phyloP scores from a whole-genome alignment of 2,888 invertebrate genomes.

The Ornithoptera alexandrae region DNA sequence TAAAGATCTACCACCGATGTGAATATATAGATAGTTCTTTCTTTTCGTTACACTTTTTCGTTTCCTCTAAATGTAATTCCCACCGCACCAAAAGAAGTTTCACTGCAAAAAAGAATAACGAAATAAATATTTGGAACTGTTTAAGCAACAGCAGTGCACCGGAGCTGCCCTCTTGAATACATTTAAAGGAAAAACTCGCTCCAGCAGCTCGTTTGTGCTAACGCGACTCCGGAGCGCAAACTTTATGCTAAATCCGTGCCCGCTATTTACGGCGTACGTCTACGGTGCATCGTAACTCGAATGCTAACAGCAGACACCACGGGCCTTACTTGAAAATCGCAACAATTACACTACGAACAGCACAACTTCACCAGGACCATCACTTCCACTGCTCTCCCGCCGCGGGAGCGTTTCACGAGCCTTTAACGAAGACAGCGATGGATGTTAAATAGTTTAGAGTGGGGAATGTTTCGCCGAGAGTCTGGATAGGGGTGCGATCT shows the following conservation, averaged over 20 bases:
- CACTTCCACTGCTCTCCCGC: slow-evolving; percentile 9
- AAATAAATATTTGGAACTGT: no score
- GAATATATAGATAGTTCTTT: no score
- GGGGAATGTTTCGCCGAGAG: not conserved
- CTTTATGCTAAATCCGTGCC: slow-evolving; percentile 61
- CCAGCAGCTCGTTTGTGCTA: slow-evolving; percentile 42
- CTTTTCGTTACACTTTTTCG: no score
- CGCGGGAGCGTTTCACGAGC: no score
- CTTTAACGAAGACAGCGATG: slow-evolving; percentile 18
- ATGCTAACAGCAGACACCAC: slow-evolving; percentile 48
- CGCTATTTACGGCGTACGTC: slow-evolving; percentile 52
- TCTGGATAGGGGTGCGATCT: slow-evolving; percentile 37
- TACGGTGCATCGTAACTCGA: slow-evolving; percentile 54
- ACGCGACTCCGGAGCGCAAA: slow-evolving; percentile 36
- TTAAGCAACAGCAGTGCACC: no score
- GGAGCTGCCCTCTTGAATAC: no score
- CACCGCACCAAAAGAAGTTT: no score
- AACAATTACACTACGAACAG: slow-evolving; percentile 1
- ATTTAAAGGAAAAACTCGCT: slow-evolving; percentile 7
- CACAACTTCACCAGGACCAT: not conserved
- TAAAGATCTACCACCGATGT: no score
- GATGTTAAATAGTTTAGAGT: slow-evolving; percentile 3
- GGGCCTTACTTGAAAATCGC: slow-evolving; percentile 29
- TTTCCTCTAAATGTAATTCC: no score
- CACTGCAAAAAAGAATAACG: no score